phyloP scores from a whole-genome alignment of 2,797 vertebrate genomes.

The Tachyglossus aculeatus region DNA sequence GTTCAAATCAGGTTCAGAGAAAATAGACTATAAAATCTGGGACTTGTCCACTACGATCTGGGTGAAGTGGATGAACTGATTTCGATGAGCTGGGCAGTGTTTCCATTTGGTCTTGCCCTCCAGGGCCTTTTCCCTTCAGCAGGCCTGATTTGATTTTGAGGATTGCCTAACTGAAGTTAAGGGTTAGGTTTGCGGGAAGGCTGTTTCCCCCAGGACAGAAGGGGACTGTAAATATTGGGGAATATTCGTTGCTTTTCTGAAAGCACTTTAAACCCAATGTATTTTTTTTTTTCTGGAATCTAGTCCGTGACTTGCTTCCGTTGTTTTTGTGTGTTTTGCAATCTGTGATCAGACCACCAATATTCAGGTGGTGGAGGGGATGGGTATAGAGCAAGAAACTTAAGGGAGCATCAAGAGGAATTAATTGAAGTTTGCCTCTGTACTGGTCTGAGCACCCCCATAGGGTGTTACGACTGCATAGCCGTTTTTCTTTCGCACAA shows the following conservation, averaged over 20 bases:
- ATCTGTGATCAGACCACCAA: too few relatives aligned
- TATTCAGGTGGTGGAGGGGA: too few relatives aligned
- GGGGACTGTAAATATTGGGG: neutral
- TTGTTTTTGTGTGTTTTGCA: neutral
- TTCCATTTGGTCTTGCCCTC: neutral
- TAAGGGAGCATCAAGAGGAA: too few relatives aligned
- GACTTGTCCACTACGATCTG: slow-evolving; percentile 14
- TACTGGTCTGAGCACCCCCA: neutral
- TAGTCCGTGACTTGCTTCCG: slow-evolving; percentile 22
- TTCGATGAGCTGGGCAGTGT: neutral
- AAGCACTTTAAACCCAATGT: slow-evolving; percentile 21
- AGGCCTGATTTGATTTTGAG: slow-evolving; percentile 15
- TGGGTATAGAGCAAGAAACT: too few relatives aligned
- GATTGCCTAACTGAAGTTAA: neutral
- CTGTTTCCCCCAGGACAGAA: slow-evolving; percentile 1
- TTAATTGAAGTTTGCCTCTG: neutral
- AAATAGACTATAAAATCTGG: slow-evolving; percentile 38
- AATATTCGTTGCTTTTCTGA: slow-evolving; percentile 9
- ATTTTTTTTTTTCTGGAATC: slow-evolving; percentile 22
- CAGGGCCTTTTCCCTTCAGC: neutral
- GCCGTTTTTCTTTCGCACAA: slow-evolving; percentile 35
- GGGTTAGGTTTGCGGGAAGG: slow-evolving; percentile 26
- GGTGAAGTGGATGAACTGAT: slow-evolving; percentile 15
- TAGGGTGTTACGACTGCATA: fast-evolving
- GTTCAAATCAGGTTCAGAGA: neutral